phyloP scores from a whole-genome alignment of 1,140 invertebrate species.

The Caligus rogercresseyi region DNA sequence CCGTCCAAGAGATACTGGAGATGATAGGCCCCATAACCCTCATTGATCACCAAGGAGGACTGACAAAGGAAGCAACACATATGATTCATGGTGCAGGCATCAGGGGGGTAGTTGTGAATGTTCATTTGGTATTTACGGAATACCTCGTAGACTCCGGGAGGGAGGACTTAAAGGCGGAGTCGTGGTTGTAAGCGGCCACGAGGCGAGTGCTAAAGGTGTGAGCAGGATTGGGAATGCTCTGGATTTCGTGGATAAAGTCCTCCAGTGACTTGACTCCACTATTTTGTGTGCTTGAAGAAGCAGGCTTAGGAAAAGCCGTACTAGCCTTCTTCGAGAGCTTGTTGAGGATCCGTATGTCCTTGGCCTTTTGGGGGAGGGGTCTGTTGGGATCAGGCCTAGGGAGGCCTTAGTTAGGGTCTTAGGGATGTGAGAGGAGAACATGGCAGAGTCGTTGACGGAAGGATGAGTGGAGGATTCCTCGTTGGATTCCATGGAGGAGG shows the following conservation, averaged over 20 bases:
- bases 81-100: conserved; percentile 47
- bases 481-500: not conserved
- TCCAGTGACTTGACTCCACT: conserved; percentile 45
- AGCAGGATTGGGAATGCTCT: conserved; percentile 26
- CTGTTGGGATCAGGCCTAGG: conserved; percentile 28
- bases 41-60: conserved; percentile 56
- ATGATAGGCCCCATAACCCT: conserved; percentile 75
- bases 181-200: conserved; percentile 42
- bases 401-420: not conserved
- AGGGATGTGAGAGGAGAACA: not conserved
- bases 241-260: conserved; percentile 46
- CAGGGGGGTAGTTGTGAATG: conserved; percentile 58
- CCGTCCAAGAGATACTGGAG: conserved; percentile 92
- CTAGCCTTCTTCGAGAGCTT: not conserved
- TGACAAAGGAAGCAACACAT: conserved; percentile 69
- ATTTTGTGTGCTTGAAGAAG: conserved; percentile 21
- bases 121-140: conserved; percentile 76
- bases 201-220: conserved; percentile 45
- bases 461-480: too few species aligned
- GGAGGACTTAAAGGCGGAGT: conserved; percentile 44
- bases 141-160: conserved; percentile 44
- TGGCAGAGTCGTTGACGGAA: not conserved
- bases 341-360: conserved; percentile 42
- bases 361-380: conserved; percentile 54
- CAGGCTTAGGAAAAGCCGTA: not conserved